Conservation (phyloP, 2,888 invertebrate genomes). For the Rhyacophila evoluta region DNA sequence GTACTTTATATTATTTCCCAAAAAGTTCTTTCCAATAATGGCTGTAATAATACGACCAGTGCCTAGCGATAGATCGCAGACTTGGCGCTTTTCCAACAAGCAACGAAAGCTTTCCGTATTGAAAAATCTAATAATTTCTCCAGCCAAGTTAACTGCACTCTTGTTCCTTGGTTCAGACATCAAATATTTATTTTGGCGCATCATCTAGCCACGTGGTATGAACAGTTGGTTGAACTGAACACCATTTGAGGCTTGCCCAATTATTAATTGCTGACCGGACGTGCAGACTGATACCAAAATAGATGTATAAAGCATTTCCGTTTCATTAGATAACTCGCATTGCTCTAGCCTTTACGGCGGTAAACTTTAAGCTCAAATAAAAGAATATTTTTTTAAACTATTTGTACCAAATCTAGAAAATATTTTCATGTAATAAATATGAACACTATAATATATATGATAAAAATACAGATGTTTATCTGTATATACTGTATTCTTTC, state of each 20-base stretch:
- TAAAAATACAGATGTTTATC: too few relatives aligned
- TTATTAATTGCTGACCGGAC: neutral
- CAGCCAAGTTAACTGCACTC: neutral
- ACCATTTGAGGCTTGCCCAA: neutral
- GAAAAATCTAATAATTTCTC: constrained; percentile 32
- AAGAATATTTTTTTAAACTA: too few relatives aligned
- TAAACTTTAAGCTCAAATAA: too few relatives aligned
- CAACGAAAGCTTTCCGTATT: constrained; percentile 28
- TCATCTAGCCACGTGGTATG: neutral
- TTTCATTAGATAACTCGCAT: neutral
- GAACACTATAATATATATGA: too few relatives aligned
- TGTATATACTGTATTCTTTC: too few relatives aligned
- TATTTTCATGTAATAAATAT: too few relatives aligned
- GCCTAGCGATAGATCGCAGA: neutral
- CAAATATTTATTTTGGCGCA: constrained; percentile 24
- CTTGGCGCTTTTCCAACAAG: constrained; percentile 27
- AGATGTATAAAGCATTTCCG: neutral
- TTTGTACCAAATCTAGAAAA: too few relatives aligned
- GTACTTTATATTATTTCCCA: too few relatives aligned
- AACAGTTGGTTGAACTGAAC: neutral
- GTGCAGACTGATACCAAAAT: neutral
- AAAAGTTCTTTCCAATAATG: neutral
- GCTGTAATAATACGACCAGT: neutral
- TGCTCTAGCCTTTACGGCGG: too few relatives aligned
- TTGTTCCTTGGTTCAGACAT: neutral